Conservation (phyloP, 1,140 invertebrate species). For the Pararge aegeria region DNA sequence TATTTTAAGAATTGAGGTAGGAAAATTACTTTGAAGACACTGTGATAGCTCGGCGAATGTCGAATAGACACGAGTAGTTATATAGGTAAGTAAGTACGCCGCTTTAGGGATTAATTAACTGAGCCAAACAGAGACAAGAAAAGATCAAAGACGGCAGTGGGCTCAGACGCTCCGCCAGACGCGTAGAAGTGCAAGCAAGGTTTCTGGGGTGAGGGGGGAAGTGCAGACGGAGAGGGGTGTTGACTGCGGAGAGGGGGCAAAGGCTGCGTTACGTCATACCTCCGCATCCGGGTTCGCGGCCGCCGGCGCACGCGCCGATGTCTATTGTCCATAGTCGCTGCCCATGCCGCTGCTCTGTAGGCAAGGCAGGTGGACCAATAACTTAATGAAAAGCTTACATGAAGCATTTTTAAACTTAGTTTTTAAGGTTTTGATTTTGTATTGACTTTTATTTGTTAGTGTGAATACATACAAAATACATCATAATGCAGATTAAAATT, state of each 20-base stretch:
- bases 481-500: no score
- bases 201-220: slow-evolving; percentile 28
- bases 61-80: background rate
- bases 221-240: slow-evolving; percentile 33
- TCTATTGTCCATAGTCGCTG: slow-evolving; percentile 30
- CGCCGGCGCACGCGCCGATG: slow-evolving; percentile 57
- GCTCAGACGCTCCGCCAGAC: slow-evolving; percentile 66
- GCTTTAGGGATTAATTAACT: slow-evolving; percentile 54
- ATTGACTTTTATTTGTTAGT: no score
- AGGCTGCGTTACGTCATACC: slow-evolving; percentile 66
- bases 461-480: no score
- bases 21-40: slow-evolving; percentile 14
- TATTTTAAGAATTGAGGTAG: no score
- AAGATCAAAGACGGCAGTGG: slow-evolving; percentile 42
- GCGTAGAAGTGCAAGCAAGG: slow-evolving; percentile 40
- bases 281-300: slow-evolving; percentile 73
- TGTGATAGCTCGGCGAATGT: slow-evolving; percentile 17
- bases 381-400: slow-evolving; percentile 11
- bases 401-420: no score
- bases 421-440: no score
- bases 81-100: background rate
- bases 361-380: slow-evolving; percentile 27
- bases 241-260: slow-evolving; percentile 37
- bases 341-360: no score
- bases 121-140: slow-evolving; percentile 37